phyloP scores from a whole-genome alignment of 2,888 invertebrate genomes.

The Epinotia nisella region DNA sequence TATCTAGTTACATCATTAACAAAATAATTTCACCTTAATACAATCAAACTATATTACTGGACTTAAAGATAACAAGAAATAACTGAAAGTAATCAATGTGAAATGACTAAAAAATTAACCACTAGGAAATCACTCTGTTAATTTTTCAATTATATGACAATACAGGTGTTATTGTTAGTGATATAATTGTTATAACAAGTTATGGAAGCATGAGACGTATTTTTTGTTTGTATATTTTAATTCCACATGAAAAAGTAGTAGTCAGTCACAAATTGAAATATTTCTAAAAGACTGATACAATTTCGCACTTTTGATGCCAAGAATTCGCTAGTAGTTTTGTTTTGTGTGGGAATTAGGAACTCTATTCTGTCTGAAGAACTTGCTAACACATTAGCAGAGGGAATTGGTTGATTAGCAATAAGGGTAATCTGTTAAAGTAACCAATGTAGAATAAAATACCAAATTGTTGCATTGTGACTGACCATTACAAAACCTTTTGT shows the following conservation, averaged over 20 bases:
- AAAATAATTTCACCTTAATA: slow-evolving; percentile 3
- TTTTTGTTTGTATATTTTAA: not conserved
- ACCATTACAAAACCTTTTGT: slow-evolving; percentile 1
- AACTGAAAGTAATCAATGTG: not conserved
- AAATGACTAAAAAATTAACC: not conserved
- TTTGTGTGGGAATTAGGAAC: not conserved
- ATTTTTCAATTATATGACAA: not conserved
- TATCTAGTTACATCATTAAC: not conserved
- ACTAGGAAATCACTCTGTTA: not conserved
- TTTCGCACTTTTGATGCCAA: not conserved
- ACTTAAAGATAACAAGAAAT: slow-evolving; percentile 2
- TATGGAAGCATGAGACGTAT: not conserved
- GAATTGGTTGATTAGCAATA: not conserved
- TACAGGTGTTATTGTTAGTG: slow-evolving; percentile 9
- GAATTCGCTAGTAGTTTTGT: not conserved
- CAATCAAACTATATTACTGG: not conserved
- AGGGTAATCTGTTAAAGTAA: not conserved
- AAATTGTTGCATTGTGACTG: not conserved
- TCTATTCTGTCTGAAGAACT: not conserved
- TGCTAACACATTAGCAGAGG: not conserved
- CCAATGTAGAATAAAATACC: not conserved
- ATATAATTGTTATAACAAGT: not conserved
- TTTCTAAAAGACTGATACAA: not conserved
- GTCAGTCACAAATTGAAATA: not conserved
- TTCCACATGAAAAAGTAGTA: not conserved